A percentile compares a stretch with the other conserved stretches of the same genome.
Evolutionary conservation across 2,888 invertebrate genomes (phyloP).

Genomic region (Epirrhoe alternata): DNA sequence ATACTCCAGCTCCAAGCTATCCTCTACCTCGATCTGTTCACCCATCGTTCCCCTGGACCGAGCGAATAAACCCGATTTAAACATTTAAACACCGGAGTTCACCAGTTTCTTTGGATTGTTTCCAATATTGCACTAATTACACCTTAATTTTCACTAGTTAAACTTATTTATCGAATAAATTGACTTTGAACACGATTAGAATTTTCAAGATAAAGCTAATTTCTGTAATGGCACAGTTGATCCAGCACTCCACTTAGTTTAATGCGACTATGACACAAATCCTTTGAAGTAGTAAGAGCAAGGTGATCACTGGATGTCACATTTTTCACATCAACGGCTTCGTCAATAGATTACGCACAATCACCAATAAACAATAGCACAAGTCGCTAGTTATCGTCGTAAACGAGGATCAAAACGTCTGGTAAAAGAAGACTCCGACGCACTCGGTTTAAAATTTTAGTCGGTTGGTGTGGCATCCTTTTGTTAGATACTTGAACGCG

Average conservation of each 20-base stretch:
- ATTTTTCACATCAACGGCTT: conserved; percentile 60
- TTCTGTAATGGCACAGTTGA: conserved; percentile 72
- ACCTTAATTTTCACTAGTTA: conserved; percentile 53
- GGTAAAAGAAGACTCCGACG: conserved; percentile 72
- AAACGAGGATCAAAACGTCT: conserved; percentile 78
- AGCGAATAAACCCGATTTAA: conserved; percentile 78
- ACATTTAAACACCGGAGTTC: conserved; percentile 69
- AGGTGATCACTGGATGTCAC: conserved; percentile 63
- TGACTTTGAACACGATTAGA: conserved; percentile 74
- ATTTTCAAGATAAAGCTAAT: conserved; percentile 67
- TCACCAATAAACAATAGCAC: conserved; percentile 37
- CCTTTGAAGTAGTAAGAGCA: conserved; percentile 54
- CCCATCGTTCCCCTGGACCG: conserved; percentile 77
- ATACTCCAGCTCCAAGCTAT: conserved; percentile 90
- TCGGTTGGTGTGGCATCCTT: conserved; percentile 79
- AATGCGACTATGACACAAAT: conserved; percentile 54
- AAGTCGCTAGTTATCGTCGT: conserved; percentile 74
- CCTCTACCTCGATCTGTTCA: conserved; percentile 79
- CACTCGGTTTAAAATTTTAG: conserved; percentile 73
- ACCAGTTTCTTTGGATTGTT: conserved; percentile 70
- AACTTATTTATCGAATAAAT: conserved; percentile 53
- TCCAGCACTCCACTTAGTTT: conserved; percentile 47
- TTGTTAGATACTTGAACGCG: conserved; percentile 40
- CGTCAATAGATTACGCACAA: conserved; percentile 36
- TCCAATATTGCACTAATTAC: conserved; percentile 71